Evolutionary conservation across 2,113 vertebrate genomes (phyloP).

Genomic region (Uropsilus gracilis): DNA sequence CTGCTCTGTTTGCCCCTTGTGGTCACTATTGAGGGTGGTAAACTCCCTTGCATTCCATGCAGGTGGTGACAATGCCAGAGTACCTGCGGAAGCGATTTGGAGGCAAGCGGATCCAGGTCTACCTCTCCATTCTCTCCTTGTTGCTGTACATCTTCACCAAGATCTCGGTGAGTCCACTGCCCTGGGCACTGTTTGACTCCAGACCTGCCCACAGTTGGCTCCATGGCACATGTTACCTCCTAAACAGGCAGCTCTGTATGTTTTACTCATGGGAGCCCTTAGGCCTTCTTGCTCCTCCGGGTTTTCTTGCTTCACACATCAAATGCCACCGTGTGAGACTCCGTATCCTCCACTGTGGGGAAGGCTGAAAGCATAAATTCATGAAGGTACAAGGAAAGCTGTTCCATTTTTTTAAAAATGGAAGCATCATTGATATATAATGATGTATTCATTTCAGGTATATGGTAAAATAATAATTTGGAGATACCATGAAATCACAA

Average conservation of each 20-base stretch:
- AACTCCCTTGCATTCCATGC: background rate
- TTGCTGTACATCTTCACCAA: conserved; percentile 96
- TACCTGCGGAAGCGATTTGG: conserved; percentile 96
- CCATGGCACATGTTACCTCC: background rate
- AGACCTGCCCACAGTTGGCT: background rate
- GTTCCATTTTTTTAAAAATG: background rate
- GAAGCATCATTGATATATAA: no score
- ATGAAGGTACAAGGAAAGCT: background rate
- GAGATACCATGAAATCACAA: background rate
- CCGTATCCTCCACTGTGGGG: background rate
- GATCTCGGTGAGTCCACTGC: conserved; percentile 93
- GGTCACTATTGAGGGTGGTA: background rate
- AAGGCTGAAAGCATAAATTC: background rate
- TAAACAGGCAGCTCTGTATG: background rate
- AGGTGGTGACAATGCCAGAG: conserved; percentile 99
- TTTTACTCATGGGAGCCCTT: background rate
- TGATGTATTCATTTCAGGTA: background rate
- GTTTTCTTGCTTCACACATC: background rate
- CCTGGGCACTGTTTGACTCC: background rate
- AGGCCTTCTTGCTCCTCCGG: background rate
- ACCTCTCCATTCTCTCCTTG: conserved; percentile 95
- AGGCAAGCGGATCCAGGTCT: conserved; percentile 94
- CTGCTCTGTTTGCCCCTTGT: background rate
- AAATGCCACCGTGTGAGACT: background rate
- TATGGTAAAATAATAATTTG: background rate